These are phyloP conservation scores for Hycleus cichorii DNA, from an alignment of 1,140 invertebrate species.

Conservation along the genomic window DNA sequence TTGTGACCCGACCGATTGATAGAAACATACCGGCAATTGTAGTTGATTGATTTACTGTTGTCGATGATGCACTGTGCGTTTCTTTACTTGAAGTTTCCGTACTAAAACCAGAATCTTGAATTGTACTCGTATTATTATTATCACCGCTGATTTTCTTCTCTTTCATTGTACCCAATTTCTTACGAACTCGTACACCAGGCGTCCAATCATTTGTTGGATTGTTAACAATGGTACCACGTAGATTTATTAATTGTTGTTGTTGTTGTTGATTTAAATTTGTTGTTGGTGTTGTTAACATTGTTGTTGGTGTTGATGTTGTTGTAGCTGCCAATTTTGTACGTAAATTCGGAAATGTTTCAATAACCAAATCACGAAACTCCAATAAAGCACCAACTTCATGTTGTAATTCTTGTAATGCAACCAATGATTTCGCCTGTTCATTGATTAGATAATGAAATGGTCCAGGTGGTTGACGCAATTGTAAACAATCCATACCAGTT, in stretches of 20 bases:
- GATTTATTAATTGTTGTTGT: slow-evolving; percentile 29
- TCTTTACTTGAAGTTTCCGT: slow-evolving; percentile 74
- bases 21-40: slow-evolving; percentile 33
- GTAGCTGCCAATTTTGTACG: slow-evolving; percentile 63
- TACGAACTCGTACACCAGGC: slow-evolving; percentile 63
- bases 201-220: slow-evolving; percentile 41
- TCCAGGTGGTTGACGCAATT: slow-evolving; percentile 51
- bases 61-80: slow-evolving; percentile 54
- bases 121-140: slow-evolving; percentile 53
- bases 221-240: slow-evolving; percentile 14
- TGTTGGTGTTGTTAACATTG: not conserved
- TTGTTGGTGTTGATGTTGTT: slow-evolving; percentile 41
- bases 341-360: slow-evolving; percentile 84
- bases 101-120: slow-evolving; percentile 79
- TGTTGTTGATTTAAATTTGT: slow-evolving; percentile 4
- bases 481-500: slow-evolving; percentile 62
- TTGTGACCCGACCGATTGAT: too few relatives aligned
- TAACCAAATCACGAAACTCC: slow-evolving; percentile 84
- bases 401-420: slow-evolving; percentile 75
- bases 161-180: slow-evolving; percentile 52
- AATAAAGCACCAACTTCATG: slow-evolving; percentile 82
- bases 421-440: slow-evolving; percentile 73
- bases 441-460: slow-evolving; percentile 72
- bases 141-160: slow-evolving; percentile 50
- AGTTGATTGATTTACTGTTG: slow-evolving; percentile 44